Conservation (phyloP, 35 echinoderm and acorn worm genomes). For the Acanthaster planci region DNA sequence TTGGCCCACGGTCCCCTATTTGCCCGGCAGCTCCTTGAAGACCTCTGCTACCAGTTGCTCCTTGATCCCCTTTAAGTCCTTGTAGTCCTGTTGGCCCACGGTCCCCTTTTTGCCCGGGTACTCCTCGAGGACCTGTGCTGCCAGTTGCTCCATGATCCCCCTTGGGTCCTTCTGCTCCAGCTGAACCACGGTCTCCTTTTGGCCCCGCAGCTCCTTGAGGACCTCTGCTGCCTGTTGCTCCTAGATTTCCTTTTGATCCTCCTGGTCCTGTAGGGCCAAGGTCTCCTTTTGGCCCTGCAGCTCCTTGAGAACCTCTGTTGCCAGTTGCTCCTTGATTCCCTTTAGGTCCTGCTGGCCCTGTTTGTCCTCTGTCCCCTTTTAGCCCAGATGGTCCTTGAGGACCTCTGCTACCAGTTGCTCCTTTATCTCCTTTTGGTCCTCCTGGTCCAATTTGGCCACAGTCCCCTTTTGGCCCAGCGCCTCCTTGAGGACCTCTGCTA, state of each 20-base stretch:
- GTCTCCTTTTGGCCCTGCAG: not conserved
- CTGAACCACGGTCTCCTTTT: too few species aligned
- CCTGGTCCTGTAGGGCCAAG: not conserved
- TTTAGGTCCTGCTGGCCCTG: not conserved
- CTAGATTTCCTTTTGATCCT: constrained; percentile 3
- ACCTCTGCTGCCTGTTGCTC: too few species aligned
- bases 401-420: not conserved
- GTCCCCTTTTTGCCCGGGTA: too few species aligned
- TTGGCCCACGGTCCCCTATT: not conserved
- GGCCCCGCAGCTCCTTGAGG: too few species aligned
- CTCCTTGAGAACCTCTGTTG: constrained; percentile 1
- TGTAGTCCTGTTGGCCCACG: not conserved
- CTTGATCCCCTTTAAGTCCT: constrained; percentile 33
- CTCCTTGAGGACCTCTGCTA: not conserved
- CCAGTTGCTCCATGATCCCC: too few species aligned
- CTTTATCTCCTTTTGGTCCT: not conserved
- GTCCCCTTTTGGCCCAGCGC: not conserved
- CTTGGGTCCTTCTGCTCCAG: too few species aligned
- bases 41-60: not conserved
- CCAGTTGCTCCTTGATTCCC: not conserved
- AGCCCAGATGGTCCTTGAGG: not conserved
- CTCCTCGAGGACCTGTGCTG: too few species aligned
- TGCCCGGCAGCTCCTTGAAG: not conserved
- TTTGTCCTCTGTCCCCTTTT: not conserved
- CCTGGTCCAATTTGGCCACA: not conserved